Evolutionary conservation across 1,140 invertebrate species (phyloP).

Genomic region (Drosophila albomicans): DNA sequence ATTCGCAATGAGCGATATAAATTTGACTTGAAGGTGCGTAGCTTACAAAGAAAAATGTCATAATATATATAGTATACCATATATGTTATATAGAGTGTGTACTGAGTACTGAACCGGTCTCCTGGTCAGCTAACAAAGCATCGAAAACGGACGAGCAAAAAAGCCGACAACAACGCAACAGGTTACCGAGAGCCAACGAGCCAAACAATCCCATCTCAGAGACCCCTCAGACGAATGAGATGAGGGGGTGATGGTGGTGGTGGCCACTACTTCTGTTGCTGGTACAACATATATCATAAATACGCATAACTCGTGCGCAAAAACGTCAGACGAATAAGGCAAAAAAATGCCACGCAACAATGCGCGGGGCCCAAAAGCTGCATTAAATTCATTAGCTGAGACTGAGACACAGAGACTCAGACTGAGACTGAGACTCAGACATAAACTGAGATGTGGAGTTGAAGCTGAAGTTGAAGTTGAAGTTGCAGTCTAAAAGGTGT

Average conservation of each 20-base stretch:
- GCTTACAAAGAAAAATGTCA: constrained; percentile 80
- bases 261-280: constrained; percentile 11
- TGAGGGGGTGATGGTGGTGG: constrained; percentile 20
- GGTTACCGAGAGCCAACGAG: constrained; percentile 57
- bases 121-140: constrained; percentile 17
- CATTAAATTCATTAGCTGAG: constrained; percentile 79
- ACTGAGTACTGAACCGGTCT: constrained; percentile 40
- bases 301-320: constrained; percentile 83
- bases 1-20: constrained; percentile 74
- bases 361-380: constrained; percentile 68
- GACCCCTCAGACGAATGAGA: constrained; percentile 23
- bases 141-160: constrained; percentile 58
- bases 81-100: neutral
- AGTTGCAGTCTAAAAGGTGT: constrained; percentile 34
- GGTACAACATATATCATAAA: constrained; percentile 73
- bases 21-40: constrained; percentile 81
- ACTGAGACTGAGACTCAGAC: constrained; percentile 30
- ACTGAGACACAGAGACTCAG: constrained; percentile 24
- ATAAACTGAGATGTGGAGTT: constrained; percentile 22
- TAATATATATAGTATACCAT: constrained; percentile 36
- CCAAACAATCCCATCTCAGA: constrained; percentile 18
- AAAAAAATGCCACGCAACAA: constrained; percentile 75
- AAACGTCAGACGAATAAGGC: constrained; percentile 80
- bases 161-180: constrained; percentile 76
- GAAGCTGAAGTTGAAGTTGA: constrained; percentile 8